Evolutionary conservation across 2,113 vertebrate genomes (phyloP).

Genomic region (Bambusicola thoracicus): DNA sequence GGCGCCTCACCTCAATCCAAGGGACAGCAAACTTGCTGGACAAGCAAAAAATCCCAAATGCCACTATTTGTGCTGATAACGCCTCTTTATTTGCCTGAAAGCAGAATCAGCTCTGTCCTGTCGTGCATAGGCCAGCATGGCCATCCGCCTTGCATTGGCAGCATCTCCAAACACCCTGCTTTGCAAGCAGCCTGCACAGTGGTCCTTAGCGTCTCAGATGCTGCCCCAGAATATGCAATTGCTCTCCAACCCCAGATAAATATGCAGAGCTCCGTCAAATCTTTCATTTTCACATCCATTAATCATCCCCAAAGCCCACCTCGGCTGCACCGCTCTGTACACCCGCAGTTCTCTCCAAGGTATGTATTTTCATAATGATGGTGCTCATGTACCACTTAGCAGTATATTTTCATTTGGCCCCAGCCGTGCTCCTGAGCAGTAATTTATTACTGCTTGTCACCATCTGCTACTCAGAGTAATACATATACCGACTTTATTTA

Average conservation of each 20-base stretch:
- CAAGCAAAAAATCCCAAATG: background rate
- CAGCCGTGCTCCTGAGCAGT: background rate
- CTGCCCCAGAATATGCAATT: background rate
- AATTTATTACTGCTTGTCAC: conserved; percentile 56
- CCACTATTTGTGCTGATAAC: background rate
- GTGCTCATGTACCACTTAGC: conserved; percentile 39
- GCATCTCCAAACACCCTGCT: background rate
- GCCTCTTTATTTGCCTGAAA: background rate
- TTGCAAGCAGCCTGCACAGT: background rate
- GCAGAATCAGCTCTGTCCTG: background rate
- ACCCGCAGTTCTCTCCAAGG: conserved; percentile 32
- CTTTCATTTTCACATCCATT: background rate
- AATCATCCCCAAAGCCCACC: conserved; percentile 6
- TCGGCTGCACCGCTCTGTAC: background rate
- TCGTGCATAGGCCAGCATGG: background rate
- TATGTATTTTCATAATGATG: conserved; percentile 50
- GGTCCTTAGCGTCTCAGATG: background rate
- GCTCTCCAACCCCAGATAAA: background rate
- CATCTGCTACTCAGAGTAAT: conserved; percentile 26
- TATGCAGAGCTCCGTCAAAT: background rate
- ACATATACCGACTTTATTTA: background rate
- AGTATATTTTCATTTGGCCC: conserved; percentile 60
- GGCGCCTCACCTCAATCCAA: background rate
- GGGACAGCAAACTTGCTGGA: background rate
- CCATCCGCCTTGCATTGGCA: fast-evolving